Conservation (phyloP, 1,140 invertebrate genomes). For the Polyergus mexicanus region DNA sequence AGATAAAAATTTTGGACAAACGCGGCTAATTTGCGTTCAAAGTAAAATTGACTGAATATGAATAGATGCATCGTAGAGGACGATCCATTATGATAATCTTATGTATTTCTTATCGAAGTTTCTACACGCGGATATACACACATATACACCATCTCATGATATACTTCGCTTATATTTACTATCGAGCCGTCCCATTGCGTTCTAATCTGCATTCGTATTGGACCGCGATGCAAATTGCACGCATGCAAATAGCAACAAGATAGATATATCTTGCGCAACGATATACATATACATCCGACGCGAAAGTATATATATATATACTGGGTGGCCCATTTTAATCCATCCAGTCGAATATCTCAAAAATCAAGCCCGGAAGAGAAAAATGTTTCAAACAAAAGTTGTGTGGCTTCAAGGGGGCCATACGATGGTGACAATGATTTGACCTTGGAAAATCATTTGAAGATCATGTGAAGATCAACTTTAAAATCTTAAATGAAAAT, state of each 20-base stretch:
- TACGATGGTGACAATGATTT: too few relatives aligned
- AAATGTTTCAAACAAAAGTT: too few relatives aligned
- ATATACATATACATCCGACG: constrained; percentile 28
- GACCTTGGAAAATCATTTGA: too few relatives aligned
- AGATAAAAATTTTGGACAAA: constrained; percentile 23
- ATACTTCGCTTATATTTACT: constrained; percentile 50
- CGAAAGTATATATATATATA: neutral
- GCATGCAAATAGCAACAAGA: constrained; percentile 67
- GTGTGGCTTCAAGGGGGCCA: too few relatives aligned
- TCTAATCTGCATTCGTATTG: constrained; percentile 66
- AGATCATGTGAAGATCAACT: too few relatives aligned
- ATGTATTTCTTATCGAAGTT: constrained; percentile 4
- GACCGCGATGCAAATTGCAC: constrained; percentile 69
- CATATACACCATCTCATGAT: neutral
- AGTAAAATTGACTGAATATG: neutral
- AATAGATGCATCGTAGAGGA: neutral
- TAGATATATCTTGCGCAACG: constrained; percentile 20
- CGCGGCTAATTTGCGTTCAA: neutral
- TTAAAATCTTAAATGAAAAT: too few relatives aligned
- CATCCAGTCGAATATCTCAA: too few relatives aligned
- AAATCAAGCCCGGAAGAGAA: too few relatives aligned
- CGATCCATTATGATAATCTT: constrained; percentile 40
- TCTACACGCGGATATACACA: neutral
- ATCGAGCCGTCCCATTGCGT: neutral
- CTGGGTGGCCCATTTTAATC: too few relatives aligned